Percentiles rank a stretch among this genome's conserved stretches.
phyloP scores from a whole-genome alignment of 2,113 vertebrate genomes.

The Xenopus laevis region DNA sequence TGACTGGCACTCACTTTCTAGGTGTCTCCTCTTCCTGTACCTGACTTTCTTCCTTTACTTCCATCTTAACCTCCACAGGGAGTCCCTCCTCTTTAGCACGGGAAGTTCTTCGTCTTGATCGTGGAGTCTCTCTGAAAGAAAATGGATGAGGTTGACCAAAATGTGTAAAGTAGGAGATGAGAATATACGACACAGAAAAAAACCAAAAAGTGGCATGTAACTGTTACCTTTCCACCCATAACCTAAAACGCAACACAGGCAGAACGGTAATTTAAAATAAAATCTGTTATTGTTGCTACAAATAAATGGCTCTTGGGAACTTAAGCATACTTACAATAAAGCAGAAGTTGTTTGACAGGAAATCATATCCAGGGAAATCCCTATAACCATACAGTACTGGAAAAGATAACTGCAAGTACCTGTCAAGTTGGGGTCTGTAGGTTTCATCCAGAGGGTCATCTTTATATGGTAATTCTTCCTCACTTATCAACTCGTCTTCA shows the following conservation, averaged over 20 bases:
- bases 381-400: not conserved
- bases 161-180: not conserved
- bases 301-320: too few relatives aligned
- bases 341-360: too few relatives aligned
- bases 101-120: slow-evolving; percentile 43
- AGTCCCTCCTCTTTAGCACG: slow-evolving; percentile 71
- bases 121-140: slow-evolving; percentile 1
- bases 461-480: slow-evolving; percentile 78
- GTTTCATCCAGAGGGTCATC: slow-evolving; percentile 80
- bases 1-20: slow-evolving; percentile 78
- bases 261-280: too few relatives aligned
- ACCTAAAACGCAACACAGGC: too few relatives aligned
- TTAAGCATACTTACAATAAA: too few relatives aligned
- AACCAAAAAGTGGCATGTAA: not conserved
- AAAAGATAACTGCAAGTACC: slow-evolving; percentile 58
- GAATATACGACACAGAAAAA: not conserved
- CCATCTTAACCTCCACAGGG: slow-evolving; percentile 74
- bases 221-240: too few relatives aligned
- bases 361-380: not conserved
- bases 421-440: slow-evolving; percentile 77
- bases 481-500: slow-evolving; percentile 73
- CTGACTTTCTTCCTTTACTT: slow-evolving; percentile 81
- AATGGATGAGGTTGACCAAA: not conserved
- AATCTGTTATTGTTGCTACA: too few relatives aligned
- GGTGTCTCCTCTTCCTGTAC: slow-evolving; percentile 81